A percentile compares a stretch with the other conserved stretches of the same genome.
phyloP scores from a whole-genome alignment of 2,797 vertebrate species.

The Dendrocincla tyrannina region DNA sequence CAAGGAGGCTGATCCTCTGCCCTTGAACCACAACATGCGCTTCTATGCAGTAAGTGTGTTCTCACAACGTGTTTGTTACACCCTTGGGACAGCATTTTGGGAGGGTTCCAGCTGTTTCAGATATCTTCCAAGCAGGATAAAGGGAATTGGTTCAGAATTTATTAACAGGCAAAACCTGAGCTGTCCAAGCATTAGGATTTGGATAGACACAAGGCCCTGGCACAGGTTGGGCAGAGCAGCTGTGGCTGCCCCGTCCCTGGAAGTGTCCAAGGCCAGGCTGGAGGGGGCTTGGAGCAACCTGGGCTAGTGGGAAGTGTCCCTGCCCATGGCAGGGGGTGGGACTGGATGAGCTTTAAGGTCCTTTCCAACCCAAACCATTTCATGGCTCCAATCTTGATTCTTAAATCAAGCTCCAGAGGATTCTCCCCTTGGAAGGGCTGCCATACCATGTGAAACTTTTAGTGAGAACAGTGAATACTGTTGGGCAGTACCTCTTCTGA shows the following conservation, averaged over 20 bases:
- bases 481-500: neutral
- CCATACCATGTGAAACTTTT: rapidly evolving
- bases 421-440: neutral
- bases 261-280: neutral
- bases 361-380: neutral
- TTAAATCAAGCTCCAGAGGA: neutral
- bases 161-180: neutral
- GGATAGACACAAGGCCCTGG: neutral
- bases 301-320: neutral
- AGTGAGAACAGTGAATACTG: too few species aligned
- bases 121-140: neutral
- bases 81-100: rapidly evolving
- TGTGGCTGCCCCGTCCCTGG: neutral
- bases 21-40: constrained; percentile 87
- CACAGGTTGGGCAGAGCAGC: neutral
- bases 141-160: neutral
- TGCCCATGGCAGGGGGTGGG: neutral
- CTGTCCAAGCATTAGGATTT: neutral
- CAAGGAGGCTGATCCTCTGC: constrained; percentile 80
- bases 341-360: neutral
- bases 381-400: neutral
- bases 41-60: constrained; percentile 90
- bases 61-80: rapidly evolving
- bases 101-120: rapidly evolving
- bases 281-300: neutral